Base-by-base conservation (phyloP, 2,113 vertebrate species). In the Pyrgilauda ruficollis region DNA sequence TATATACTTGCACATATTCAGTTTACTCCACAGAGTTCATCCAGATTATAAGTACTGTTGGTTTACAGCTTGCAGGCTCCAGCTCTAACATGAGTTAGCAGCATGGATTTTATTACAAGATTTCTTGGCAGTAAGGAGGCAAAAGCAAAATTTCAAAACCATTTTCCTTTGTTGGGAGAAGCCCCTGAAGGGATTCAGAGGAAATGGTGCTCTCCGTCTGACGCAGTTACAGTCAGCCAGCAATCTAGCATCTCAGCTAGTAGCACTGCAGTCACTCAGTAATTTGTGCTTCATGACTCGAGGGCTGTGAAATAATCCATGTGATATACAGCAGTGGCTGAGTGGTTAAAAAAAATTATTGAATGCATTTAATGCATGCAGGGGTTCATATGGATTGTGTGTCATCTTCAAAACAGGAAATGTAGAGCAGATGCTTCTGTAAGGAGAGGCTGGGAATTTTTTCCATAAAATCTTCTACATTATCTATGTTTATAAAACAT, bases 131-230 rank as follows among this genome's bases (percentile, higher is more conserved):
- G 79, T 18, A 93, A 83, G 63, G 64, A 94, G 62, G 93, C 95
- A 73, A 97, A 90, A 90, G 74, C 35, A 73, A 80, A 85, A 91
- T 73, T 86, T 97, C 84, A 94, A 94, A 96, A 63, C 26, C n/a
- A 33, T 78, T 96, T 95, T 69, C 80, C 49, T 95, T 97, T 96
- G 85, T 89, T 95, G 92, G 81, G 55, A 97, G 88, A 95, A 76
- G 33, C 68, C 73, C 75, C 75, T 94, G 72, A 96, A 96, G 87
- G 77, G 89, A 89, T 80, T 95, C 83, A 93, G 95, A 96, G 86
- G 91, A 90, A 93, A 93, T 56, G 27, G 77, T 78, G 58, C 70
- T 93, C 78, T 81, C 82, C 44, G 15, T 74, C 83, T 96, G 93
- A 91, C 58, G 90, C 37, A 75, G 88, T 75, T 91, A 62, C 37